Conservation (phyloP, 2,797 vertebrate genomes). For the Manis javanica region DNA sequence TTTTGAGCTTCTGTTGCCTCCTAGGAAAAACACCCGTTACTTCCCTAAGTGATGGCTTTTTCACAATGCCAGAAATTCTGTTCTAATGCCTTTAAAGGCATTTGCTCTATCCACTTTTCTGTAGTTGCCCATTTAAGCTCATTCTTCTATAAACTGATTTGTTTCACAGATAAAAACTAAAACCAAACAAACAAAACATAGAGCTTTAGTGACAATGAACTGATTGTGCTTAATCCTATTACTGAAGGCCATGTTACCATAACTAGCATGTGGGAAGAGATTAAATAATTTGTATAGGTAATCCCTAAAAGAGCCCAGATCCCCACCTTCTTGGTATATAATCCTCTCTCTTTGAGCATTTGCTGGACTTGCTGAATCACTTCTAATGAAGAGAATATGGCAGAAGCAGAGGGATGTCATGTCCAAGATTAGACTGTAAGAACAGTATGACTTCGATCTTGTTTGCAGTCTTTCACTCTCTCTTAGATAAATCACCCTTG, state of each 20-base stretch:
- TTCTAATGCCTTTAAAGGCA: constrained; percentile 32
- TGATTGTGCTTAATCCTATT: constrained; percentile 15
- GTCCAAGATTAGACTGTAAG: neutral
- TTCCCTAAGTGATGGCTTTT: neutral
- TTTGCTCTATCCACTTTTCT: constrained; percentile 27
- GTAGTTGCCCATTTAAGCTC: neutral
- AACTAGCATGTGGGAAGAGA: constrained; percentile 12
- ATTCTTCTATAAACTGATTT: constrained; percentile 41
- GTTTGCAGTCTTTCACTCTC: neutral
- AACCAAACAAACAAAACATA: neutral
- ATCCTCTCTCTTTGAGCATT: neutral
- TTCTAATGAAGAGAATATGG: neutral
- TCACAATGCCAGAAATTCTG: neutral
- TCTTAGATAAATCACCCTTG: neutral
- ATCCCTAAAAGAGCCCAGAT: neutral
- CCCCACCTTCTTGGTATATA: neutral
- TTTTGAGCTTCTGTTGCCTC: neutral
- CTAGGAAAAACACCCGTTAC: constrained; percentile 24
- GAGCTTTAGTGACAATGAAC: constrained; percentile 15
- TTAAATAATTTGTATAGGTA: neutral
- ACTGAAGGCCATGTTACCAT: neutral
- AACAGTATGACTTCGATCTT: neutral
- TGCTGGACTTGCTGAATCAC: neutral
- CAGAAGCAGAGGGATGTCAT: neutral
- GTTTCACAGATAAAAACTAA: constrained; percentile 32